Evolutionary conservation across 1,140 invertebrate species (phyloP), one percentile per base, ranked within the genome.

Genomic region (Rhagoletis pomonella): DNA sequence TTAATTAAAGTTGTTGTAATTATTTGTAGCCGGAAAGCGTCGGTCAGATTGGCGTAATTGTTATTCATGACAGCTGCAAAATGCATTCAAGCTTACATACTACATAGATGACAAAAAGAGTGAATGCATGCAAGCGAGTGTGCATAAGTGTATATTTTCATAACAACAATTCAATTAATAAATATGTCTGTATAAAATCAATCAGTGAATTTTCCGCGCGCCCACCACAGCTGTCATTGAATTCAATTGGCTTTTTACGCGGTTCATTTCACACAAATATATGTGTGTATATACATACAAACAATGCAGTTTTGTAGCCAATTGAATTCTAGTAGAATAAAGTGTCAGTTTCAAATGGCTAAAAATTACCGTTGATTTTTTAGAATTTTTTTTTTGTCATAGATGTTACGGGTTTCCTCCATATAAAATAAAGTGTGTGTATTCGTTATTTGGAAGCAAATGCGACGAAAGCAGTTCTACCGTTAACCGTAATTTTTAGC

Each of bases 21-120:
- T 62, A 62, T 81, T 81, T 58, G 3, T 19, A 55, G 73, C 17
- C 47, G 73, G 73, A 81, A 81, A 81, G n/a, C 50, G 73, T 4
- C 73, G 44, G 5, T 14, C 67, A 73, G 12, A 17, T 73, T 42
- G 42, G 3, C 67, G 29, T 29, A 42, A 14, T 47, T n/a, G 67
- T 39, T 47, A 73, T 73, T 12, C 39, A n/a, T 14, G 67, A 4
- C 67, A 73, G 67, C 67, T 73, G 67, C 67, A 17, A 67, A 42
- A 39, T 55, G 50, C 10, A 55, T 67, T 42, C 64, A 67, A 67
- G 64, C n/a, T 39, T 42, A 29, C 29, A 29, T 29, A 29, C 29
- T 29, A 29, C 64, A 42, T 67, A 29, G 7, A 29, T 39, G 29
- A 29, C 29, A 29, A 67, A 29, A 10, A 12, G 39, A 67, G 39